These are phyloP conservation scores for Onychorhynchus coronatus DNA, from an alignment of 2,113 vertebrate species.

Conservation along the genomic window DNA sequence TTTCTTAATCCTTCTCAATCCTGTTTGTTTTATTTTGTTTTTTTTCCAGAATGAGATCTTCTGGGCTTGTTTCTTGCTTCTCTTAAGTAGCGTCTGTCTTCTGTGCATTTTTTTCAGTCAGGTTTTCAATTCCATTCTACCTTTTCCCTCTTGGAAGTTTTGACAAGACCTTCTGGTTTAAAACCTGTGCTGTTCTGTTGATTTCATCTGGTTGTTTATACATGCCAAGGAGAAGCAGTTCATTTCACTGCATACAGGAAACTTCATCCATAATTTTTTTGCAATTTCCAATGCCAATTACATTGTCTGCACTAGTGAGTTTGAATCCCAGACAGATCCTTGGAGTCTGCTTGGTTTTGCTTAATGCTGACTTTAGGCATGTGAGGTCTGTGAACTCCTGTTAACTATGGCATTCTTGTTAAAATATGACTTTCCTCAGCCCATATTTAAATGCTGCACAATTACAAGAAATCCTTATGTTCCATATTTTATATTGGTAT, in stretches of 20 bases:
- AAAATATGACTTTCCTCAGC: neutral
- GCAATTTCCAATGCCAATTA: neutral
- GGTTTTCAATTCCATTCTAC: neutral
- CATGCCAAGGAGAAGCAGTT: neutral
- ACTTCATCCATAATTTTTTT: neutral
- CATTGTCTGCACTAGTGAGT: neutral
- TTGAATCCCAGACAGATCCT: neutral
- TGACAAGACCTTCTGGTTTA: neutral
- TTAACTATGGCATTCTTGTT: neutral
- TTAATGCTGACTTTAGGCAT: neutral
- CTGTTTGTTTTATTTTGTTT: neutral
- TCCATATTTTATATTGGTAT: neutral
- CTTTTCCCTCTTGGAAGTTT: neutral
- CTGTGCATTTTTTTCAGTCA: neutral
- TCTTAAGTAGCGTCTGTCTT: neutral
- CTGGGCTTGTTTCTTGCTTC: neutral
- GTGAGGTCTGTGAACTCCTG: neutral
- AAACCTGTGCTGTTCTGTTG: neutral
- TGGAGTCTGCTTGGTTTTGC: neutral
- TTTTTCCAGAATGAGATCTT: neutral
- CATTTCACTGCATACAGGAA: neutral
- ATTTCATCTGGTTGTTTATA: neutral
- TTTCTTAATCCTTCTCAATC: neutral
- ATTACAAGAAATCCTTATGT: neutral
- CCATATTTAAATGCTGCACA: neutral